phyloP scores from a whole-genome alignment of 2,888 invertebrate genomes.

The Tetanocera ferruginea region DNA sequence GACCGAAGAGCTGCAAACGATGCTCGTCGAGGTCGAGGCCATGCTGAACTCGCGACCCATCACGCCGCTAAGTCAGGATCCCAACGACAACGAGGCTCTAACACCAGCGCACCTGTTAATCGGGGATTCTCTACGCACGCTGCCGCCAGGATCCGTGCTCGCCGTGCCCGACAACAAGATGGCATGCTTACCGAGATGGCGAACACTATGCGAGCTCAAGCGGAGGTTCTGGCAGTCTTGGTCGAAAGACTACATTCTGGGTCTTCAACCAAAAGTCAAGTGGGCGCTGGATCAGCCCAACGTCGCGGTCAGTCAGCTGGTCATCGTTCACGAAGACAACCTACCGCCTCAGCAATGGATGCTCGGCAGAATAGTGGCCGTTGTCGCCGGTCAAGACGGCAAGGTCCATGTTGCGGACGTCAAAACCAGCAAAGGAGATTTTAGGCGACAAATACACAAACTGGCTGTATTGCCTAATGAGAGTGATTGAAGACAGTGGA shows the following conservation, averaged over 20 bases:
- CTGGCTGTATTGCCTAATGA: constrained; percentile 40
- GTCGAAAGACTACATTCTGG: not conserved
- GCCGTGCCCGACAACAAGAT: not conserved
- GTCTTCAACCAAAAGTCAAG: not conserved
- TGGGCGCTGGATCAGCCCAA: not conserved
- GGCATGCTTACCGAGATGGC: not conserved
- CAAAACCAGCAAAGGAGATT: constrained; percentile 33
- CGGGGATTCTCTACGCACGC: too few relatives aligned
- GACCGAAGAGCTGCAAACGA: constrained; percentile 8
- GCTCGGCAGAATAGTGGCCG: constrained; percentile 34
- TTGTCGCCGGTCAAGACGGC: constrained; percentile 40
- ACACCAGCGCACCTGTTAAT: too few relatives aligned
- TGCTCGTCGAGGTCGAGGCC: constrained; percentile 1
- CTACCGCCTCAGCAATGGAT: constrained; percentile 45
- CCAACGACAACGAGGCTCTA: not conserved
- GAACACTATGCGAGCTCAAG: not conserved
- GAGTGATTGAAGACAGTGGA: not conserved
- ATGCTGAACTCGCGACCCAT: not conserved
- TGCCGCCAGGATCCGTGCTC: too few relatives aligned
- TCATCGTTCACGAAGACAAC: constrained; percentile 45
- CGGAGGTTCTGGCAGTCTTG: not conserved
- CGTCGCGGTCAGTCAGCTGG: constrained; percentile 35
- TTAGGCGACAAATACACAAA: constrained; percentile 36
- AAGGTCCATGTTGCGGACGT: constrained; percentile 43
- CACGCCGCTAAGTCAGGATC: not conserved